phyloP scores from a whole-genome alignment of 2,113 vertebrate species.

The Psilopogon haemacephalus region DNA sequence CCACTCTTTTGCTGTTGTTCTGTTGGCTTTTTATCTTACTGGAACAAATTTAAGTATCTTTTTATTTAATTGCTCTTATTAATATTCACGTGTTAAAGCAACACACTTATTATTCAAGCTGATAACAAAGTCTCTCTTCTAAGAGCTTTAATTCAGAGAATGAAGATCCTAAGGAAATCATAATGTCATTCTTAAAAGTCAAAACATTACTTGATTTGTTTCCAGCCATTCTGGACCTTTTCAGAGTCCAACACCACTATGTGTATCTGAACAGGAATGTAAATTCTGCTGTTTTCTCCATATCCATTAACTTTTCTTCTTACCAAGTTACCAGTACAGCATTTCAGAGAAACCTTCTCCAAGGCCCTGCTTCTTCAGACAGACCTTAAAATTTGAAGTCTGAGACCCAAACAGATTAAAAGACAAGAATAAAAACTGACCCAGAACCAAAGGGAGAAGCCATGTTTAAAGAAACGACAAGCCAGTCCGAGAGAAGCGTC shows the following conservation, averaged over 20 bases:
- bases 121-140: conserved; percentile 26
- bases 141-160: conserved; percentile 8
- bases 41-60: conserved; percentile 17
- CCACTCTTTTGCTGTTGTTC: background rate
- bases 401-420: background rate
- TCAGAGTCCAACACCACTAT: background rate
- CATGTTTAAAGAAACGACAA: background rate
- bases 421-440: background rate
- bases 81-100: conserved; percentile 41
- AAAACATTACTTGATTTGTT: conserved; percentile 1
- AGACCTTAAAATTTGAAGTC: background rate
- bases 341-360: background rate
- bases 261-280: background rate
- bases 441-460: background rate
- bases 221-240: background rate
- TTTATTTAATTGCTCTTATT: conserved; percentile 39
- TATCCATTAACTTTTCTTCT: background rate
- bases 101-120: conserved; percentile 24
- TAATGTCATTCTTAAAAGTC: conserved; percentile 1
- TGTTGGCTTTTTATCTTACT: conserved; percentile 10
- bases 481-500: background rate
- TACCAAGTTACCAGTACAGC: background rate
- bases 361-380: background rate
- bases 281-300: background rate
- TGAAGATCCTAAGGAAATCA: background rate